Conservation (phyloP, 30 jellyfish, hydroid and myxozoan species). For the Pseudorhiza aurosa region DNA sequence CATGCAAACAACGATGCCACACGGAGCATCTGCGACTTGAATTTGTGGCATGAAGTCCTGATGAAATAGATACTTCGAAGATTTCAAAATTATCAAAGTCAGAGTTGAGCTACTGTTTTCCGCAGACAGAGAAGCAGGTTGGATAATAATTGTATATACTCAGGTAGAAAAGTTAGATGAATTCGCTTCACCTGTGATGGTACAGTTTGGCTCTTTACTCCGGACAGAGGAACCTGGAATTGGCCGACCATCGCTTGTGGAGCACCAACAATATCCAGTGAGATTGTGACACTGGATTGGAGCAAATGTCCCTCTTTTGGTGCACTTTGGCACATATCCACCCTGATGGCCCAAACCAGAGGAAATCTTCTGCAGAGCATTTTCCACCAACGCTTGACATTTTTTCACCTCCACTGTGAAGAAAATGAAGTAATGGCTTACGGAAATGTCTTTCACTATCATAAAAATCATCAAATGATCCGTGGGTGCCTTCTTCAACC, state of each 20-base stretch:
- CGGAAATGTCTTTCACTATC: too few relatives aligned
- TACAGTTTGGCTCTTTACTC: conserved; percentile 68
- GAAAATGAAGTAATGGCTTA: not conserved
- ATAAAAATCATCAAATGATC: too few relatives aligned
- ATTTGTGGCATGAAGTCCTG: too few relatives aligned
- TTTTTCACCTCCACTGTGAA: conserved; percentile 32
- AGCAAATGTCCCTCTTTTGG: conserved; percentile 56
- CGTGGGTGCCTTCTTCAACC: too few relatives aligned
- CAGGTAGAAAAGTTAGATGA: too few relatives aligned
- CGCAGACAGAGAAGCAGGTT: too few relatives aligned
- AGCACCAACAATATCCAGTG: conserved; percentile 90
- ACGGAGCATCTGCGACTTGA: too few relatives aligned
- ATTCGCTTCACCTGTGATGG: conserved; percentile 14
- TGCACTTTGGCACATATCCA: conserved; percentile 63
- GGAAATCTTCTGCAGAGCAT: conserved; percentile 10
- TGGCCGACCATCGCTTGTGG: conserved; percentile 82
- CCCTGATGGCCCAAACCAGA: conserved; percentile 32
- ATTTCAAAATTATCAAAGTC: too few relatives aligned
- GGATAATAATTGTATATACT: too few relatives aligned
- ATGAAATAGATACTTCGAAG: too few relatives aligned
- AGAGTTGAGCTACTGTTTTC: too few relatives aligned
- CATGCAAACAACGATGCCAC: too few relatives aligned
- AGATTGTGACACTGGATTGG: conserved; percentile 73
- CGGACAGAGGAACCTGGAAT: conserved; percentile 84
- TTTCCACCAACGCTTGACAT: conserved; percentile 64